Percentiles rank a stretch among this genome's conserved stretches.
Evolutionary conservation across 2,888 invertebrate species (phyloP).

Genomic region (Timema cristinae): DNA sequence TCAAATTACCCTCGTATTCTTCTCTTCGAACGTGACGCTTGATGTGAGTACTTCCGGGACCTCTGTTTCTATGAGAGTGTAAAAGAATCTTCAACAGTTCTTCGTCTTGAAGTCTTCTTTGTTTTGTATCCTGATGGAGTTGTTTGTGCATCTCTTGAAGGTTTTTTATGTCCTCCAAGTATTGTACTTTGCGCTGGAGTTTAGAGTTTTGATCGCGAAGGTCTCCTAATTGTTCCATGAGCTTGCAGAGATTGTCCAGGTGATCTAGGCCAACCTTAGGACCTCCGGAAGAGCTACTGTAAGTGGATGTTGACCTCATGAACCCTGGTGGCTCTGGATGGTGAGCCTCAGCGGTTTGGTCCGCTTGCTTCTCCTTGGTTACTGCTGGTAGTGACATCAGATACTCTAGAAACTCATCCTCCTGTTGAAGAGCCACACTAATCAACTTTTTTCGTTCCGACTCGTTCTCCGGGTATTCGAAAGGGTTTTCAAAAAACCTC

Average conservation of each 20-base stretch:
- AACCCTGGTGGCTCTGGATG: conserved; percentile 10
- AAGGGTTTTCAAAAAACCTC: background rate
- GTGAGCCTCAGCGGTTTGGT: conserved; percentile 4
- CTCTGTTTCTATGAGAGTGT: conserved; percentile 11
- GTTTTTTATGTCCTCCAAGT: conserved; percentile 66
- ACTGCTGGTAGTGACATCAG: conserved; percentile 43
- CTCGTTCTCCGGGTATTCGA: conserved; percentile 18
- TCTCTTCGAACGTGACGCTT: conserved; percentile 33
- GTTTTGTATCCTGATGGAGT: conserved; percentile 38
- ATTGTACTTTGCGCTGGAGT: conserved; percentile 63
- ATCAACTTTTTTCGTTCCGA: conserved; percentile 23
- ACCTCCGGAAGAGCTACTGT: conserved; percentile 10
- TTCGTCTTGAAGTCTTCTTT: conserved; percentile 24
- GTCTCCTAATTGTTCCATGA: conserved; percentile 71
- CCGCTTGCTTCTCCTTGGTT: conserved; percentile 28
- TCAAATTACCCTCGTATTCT: conserved; percentile 47
- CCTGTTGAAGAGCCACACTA: conserved; percentile 33
- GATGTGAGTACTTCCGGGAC: background rate
- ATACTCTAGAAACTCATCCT: conserved; percentile 49
- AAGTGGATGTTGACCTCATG: conserved; percentile 23
- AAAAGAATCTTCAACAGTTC: conserved; percentile 18
- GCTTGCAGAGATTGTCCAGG: conserved; percentile 68
- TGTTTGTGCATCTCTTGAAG: conserved; percentile 57
- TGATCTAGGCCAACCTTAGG: conserved; percentile 59
- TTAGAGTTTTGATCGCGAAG: conserved; percentile 68